Conservation (phyloP, 2,797 vertebrate genomes). For the Chaetophractus vellerosus region DNA sequence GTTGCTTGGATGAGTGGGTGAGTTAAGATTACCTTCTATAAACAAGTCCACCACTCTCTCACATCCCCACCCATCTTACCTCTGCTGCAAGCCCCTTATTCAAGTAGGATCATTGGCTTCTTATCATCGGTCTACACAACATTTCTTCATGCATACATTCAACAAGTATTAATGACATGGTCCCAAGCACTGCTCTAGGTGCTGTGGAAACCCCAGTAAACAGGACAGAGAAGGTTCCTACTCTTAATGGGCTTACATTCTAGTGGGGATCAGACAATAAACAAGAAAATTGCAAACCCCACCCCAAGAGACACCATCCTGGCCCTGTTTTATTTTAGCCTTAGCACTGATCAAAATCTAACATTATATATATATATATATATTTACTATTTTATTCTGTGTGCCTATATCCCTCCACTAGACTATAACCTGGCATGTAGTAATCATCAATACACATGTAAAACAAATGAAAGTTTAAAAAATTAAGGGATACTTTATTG, state of each 20-base stretch:
- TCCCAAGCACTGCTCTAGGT: not conserved
- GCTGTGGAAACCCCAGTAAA: fast-evolving
- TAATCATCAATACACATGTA: not conserved
- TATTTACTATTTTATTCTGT: not conserved
- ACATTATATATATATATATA: not conserved
- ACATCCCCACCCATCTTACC: no score
- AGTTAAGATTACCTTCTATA: not conserved
- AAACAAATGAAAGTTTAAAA: not conserved
- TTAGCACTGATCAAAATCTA: not conserved
- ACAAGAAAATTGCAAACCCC: not conserved
- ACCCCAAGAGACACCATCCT: not conserved
- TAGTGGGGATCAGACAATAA: not conserved
- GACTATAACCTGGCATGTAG: no score
- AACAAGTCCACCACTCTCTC: not conserved
- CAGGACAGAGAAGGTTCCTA: not conserved
- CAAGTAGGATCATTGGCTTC: not conserved
- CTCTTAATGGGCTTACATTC: not conserved
- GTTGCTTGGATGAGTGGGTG: not conserved
- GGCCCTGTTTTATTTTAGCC: not conserved
- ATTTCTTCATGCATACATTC: not conserved
- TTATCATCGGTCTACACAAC: not conserved
- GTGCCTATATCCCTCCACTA: not conserved
- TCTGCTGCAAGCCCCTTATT: not conserved
- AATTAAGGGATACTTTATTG: not conserved
- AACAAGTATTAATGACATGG: fast-evolving